A percentile compares a stretch with the other conserved stretches of the same genome.
Evolutionary conservation across 2,888 invertebrate genomes (phyloP).

Genomic region (Endotricha flammealis): DNA sequence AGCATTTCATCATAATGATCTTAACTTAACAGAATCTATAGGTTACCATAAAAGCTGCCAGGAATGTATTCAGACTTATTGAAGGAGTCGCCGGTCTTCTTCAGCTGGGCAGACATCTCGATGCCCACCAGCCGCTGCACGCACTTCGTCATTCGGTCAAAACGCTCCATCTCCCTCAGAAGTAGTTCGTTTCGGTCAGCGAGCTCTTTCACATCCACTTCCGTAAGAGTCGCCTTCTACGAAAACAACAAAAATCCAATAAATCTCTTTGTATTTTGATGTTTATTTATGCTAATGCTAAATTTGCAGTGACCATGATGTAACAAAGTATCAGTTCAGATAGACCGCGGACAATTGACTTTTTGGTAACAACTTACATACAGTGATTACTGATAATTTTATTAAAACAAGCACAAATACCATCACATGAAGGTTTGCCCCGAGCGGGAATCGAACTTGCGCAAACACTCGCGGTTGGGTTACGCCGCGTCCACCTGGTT

Average conservation of each 20-base stretch:
- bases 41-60: constrained; percentile 37
- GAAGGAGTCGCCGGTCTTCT: constrained; percentile 26
- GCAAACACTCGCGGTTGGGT: no score
- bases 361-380: constrained; percentile 58
- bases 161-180: constrained; percentile 78
- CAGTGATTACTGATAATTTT: constrained; percentile 38
- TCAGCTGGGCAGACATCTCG: constrained; percentile 31
- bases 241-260: constrained; percentile 10
- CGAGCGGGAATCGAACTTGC: no score
- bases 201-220: constrained; percentile 75
- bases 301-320: constrained; percentile 61
- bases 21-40: no score
- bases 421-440: no score
- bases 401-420: no score
- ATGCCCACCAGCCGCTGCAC: constrained; percentile 74
- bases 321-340: constrained; percentile 44
- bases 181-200: constrained; percentile 77
- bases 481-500: no score
- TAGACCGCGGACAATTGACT: constrained; percentile 52
- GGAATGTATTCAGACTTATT: constrained; percentile 28
- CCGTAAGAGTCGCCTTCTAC: constrained; percentile 78
- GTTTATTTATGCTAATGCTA: constrained; percentile 68
- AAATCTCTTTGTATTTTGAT: constrained; percentile 32
- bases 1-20: no score
- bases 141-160: constrained; percentile 78